Percentiles rank a stretch among this genome's conserved stretches.
phyloP scores from a whole-genome alignment of 2,113 vertebrate species.

The Zosterops hypoxanthus region DNA sequence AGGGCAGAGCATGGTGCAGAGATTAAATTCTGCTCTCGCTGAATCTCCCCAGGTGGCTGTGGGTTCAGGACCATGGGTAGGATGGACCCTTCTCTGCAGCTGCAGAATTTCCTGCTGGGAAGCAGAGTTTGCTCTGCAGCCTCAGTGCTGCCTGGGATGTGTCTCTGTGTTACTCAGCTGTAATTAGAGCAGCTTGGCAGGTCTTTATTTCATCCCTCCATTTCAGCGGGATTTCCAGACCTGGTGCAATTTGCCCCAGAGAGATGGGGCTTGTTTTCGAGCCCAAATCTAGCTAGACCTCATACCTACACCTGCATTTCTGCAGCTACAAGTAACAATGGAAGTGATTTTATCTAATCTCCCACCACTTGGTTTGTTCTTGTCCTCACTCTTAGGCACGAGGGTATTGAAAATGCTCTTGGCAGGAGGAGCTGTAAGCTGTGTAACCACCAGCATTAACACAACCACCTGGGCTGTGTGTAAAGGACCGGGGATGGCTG shows the following conservation, averaged over 20 bases:
- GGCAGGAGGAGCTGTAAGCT: not conserved
- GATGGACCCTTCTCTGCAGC: not conserved
- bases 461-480: not conserved
- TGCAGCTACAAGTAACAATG: slow-evolving; percentile 48
- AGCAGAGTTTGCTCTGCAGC: not conserved
- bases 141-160: not conserved
- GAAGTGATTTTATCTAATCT: slow-evolving; percentile 66
- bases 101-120: not conserved
- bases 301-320: slow-evolving; percentile 46
- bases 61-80: not conserved
- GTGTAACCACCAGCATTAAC: not conserved
- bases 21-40: accelerated
- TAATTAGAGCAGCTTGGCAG: slow-evolving; percentile 30
- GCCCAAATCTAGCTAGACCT: not conserved
- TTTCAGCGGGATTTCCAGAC: not conserved
- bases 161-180: slow-evolving; percentile 21
- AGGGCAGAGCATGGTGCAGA: not conserved
- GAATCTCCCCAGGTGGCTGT: not conserved
- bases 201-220: not conserved
- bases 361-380: slow-evolving; percentile 42
- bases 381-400: slow-evolving; percentile 8
- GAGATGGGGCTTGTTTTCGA: slow-evolving; percentile 8
- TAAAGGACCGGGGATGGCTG: not conserved
- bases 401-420: slow-evolving; percentile 25
- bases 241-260: not conserved